Evolutionary conservation across 2,797 vertebrate species (phyloP).

Genomic region (Gadopsis bispinosus): DNA sequence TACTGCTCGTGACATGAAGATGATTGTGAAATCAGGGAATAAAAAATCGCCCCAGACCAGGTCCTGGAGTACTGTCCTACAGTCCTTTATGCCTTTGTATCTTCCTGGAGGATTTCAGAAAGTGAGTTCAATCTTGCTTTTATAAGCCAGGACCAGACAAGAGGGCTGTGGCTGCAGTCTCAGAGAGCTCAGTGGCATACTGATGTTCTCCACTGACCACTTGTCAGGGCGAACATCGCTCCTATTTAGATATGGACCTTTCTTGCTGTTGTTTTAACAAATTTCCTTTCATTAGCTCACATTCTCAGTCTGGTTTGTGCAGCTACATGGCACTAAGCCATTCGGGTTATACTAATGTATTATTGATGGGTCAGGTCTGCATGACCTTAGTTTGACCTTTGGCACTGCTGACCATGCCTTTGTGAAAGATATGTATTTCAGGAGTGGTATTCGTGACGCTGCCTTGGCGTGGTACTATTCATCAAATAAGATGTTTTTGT

Average conservation of each 20-base stretch:
- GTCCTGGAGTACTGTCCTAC: neutral
- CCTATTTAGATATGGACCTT: neutral
- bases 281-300: too few species aligned
- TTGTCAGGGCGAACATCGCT: neutral
- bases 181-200: neutral
- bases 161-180: neutral
- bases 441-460: neutral
- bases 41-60: neutral
- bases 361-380: slow-evolving; percentile 26
- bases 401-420: neutral
- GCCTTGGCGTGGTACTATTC: neutral
- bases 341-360: neutral
- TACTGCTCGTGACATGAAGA: neutral
- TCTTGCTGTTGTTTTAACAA: neutral
- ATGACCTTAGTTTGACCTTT: slow-evolving; percentile 12
- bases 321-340: neutral
- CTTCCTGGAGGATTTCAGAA: neutral
- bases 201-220: neutral
- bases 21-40: neutral
- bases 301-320: neutral
- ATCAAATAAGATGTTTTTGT: neutral
- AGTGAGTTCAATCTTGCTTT: neutral
- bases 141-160: neutral
- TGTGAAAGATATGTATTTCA: neutral
- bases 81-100: neutral